Conservation (phyloP, 2,797 vertebrate genomes). For the Austrolebias charrua region DNA sequence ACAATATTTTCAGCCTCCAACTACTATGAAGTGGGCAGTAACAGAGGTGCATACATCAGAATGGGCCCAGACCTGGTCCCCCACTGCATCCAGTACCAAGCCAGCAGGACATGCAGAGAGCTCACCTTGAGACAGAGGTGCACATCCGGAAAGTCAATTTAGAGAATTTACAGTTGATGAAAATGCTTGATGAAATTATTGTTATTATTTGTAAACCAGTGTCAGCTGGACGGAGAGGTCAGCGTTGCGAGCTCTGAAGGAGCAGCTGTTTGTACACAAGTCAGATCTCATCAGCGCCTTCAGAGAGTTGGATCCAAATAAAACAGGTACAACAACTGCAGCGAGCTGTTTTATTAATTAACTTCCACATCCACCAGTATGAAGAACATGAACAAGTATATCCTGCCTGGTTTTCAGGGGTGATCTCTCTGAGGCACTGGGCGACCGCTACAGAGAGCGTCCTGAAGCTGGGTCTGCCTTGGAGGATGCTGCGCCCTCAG, state of each 20-base stretch:
- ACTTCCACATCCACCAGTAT: too few relatives aligned
- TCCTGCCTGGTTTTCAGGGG: conserved; percentile 66
- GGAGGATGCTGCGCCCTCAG: conserved; percentile 88
- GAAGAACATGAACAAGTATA: neutral
- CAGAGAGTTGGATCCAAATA: conserved; percentile 77
- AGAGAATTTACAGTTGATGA: neutral
- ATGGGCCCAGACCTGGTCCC: conserved; percentile 87
- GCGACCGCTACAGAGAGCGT: conserved; percentile 83
- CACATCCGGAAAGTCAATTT: conserved; percentile 6
- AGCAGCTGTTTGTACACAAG: conserved; percentile 88
- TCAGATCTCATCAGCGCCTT: conserved; percentile 85
- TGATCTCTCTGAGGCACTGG: conserved; percentile 86
- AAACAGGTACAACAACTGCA: conserved; percentile 73
- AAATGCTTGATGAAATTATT: too few relatives aligned
- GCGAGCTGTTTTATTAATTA: too few relatives aligned
- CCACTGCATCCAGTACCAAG: conserved; percentile 90
- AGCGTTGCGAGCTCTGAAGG: conserved; percentile 85
- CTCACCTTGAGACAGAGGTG: conserved; percentile 91
- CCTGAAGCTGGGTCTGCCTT: conserved; percentile 86
- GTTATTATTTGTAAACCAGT: conserved; percentile 68
- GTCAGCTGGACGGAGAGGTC: conserved; percentile 89
- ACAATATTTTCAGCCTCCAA: conserved; percentile 86
- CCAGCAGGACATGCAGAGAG: conserved; percentile 80
- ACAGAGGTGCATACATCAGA: conserved; percentile 92
- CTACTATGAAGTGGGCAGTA: conserved; percentile 94